phyloP scores from a whole-genome alignment of 2,888 invertebrate species.

The Netelia melanura region DNA sequence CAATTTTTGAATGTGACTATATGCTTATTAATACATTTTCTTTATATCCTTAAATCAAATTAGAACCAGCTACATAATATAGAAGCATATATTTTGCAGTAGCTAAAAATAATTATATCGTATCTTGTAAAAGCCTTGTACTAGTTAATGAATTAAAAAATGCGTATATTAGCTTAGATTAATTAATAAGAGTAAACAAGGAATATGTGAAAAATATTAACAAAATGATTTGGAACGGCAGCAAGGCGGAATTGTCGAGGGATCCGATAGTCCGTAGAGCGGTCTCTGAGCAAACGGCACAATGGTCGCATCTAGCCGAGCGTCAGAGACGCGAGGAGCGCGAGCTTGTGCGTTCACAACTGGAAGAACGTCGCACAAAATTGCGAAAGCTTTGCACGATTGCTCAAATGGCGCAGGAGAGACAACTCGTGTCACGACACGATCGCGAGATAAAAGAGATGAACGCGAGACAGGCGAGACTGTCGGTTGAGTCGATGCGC shows the following conservation, averaged over 20 bases:
- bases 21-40: neutral
- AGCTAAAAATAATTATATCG: constrained; percentile 31
- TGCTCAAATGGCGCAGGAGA: constrained; percentile 94
- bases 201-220: constrained; percentile 44
- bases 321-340: constrained; percentile 93
- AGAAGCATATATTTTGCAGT: constrained; percentile 32
- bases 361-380: constrained; percentile 92
- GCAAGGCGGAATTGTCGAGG: constrained; percentile 92
- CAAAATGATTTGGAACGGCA: constrained; percentile 80
- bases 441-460: constrained; percentile 98
- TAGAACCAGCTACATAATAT: constrained; percentile 8
- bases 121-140: constrained; percentile 18
- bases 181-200: neutral
- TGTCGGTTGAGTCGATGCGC: constrained; percentile 98
- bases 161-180: constrained; percentile 38
- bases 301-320: constrained; percentile 97
- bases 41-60: neutral
- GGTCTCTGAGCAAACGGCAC: constrained; percentile 96
- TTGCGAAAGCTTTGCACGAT: constrained; percentile 92
- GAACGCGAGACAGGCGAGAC: constrained; percentile 97
- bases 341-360: constrained; percentile 91
- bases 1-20: neutral
- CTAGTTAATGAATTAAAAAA: neutral
- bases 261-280: constrained; percentile 92
- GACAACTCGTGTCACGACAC: constrained; percentile 95